Evolutionary conservation across 2,888 invertebrate genomes (phyloP).

Genomic region (Dynastes hyllus): DNA sequence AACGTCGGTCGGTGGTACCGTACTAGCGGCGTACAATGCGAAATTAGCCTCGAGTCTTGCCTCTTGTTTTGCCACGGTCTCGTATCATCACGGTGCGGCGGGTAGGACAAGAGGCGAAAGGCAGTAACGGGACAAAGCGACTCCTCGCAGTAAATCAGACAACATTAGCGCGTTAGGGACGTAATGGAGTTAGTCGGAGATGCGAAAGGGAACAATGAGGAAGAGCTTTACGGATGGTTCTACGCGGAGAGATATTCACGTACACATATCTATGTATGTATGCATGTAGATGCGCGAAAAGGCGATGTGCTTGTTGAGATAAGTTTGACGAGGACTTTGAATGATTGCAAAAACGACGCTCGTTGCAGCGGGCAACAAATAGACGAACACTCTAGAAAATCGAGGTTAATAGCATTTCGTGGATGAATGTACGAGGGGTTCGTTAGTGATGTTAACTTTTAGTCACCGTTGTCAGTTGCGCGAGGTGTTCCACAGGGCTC

Average conservation of each 20-base stretch:
- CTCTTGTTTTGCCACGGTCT: conserved; percentile 8
- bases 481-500: no score
- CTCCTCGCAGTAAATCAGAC: conserved; percentile 22
- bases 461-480: no score
- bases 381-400: no score
- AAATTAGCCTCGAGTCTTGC: conserved; percentile 20
- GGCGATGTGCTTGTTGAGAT: neutral
- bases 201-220: conserved; percentile 10
- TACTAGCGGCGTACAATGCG: conserved; percentile 14
- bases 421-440: no score
- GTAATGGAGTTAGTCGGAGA: conserved; percentile 26
- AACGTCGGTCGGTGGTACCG: neutral
- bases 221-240: conserved; percentile 8
- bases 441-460: no score
- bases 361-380: no score
- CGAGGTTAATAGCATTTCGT: no score
- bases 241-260: neutral
- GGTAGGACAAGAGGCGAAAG: neutral
- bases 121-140: conserved; percentile 17
- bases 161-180: conserved; percentile 10
- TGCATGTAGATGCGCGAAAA: neutral
- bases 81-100: neutral
- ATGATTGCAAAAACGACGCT: neutral
- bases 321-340: conserved; percentile 6
- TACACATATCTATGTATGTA: no score